Evolutionary conservation across 2,797 vertebrate species (phyloP).

Genomic region (Hozukius guyotensis): DNA sequence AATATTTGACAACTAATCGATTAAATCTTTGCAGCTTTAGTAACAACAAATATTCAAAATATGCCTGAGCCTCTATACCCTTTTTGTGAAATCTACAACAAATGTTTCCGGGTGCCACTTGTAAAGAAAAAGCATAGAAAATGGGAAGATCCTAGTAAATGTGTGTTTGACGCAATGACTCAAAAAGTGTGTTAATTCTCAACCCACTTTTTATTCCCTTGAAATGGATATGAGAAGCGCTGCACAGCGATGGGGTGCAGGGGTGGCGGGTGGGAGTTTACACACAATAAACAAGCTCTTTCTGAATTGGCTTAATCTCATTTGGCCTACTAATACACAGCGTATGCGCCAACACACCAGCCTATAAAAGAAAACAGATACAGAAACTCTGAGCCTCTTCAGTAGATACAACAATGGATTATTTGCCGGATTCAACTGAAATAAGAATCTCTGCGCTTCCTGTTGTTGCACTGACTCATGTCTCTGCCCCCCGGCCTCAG

Average conservation of each 20-base stretch:
- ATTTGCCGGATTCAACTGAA: conserved; percentile 23
- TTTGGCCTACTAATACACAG: conserved; percentile 57
- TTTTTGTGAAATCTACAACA: background rate
- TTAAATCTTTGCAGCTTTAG: no score
- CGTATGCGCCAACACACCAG: conserved; percentile 28
- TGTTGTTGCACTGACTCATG: conserved; percentile 7
- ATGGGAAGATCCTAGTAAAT: background rate
- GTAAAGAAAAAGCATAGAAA: background rate
- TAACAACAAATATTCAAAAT: background rate
- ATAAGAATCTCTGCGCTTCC: conserved; percentile 6
- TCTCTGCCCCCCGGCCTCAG: background rate
- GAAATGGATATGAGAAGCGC: conserved; percentile 40
- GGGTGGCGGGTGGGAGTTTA: conserved; percentile 52
- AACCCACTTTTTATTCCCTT: conserved; percentile 10
- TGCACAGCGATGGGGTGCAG: conserved; percentile 17
- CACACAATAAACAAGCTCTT: conserved; percentile 58
- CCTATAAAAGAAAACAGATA: conserved; percentile 31
- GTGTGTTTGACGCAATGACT: conserved; percentile 12
- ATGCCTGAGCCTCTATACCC: background rate
- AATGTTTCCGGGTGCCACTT: background rate
- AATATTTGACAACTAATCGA: no score
- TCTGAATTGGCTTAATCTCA: conserved; percentile 65
- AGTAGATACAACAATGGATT: conserved; percentile 13
- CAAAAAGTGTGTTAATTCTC: conserved; percentile 34
- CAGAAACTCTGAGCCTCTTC: conserved; percentile 18